Conservation (phyloP, 2,888 invertebrate genomes). For the Rhingia campestris region DNA sequence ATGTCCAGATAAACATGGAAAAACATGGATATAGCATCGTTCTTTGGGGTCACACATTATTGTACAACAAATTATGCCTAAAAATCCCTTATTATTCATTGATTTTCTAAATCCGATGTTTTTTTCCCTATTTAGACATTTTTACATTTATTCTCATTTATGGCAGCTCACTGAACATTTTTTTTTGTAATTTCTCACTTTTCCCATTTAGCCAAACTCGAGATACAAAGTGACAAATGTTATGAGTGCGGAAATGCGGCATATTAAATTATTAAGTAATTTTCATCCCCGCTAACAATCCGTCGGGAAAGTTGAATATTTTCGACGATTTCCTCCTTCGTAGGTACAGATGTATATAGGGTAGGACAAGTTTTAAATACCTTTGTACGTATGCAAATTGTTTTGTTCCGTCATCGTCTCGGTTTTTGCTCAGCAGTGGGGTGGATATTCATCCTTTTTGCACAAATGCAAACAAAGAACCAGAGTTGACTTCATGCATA, state of each 20-base stretch:
- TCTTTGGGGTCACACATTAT: no score
- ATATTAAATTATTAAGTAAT: conserved; percentile 62
- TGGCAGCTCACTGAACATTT: not conserved
- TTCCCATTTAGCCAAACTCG: not conserved
- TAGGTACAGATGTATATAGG: not conserved
- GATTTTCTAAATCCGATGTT: no score
- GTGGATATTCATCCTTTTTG: conserved; percentile 57
- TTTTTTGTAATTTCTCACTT: not conserved
- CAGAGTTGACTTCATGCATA: conserved; percentile 67
- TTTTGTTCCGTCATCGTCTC: conserved; percentile 56
- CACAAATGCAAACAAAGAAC: conserved; percentile 62
- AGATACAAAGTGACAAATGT: conserved; percentile 18
- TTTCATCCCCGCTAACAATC: conserved; percentile 44
- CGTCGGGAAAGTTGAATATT: conserved; percentile 37
- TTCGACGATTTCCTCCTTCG: not conserved
- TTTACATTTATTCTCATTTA: no score
- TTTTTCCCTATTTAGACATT: no score
- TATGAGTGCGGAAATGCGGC: conserved; percentile 43
- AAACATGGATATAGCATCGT: no score
- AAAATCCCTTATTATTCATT: no score
- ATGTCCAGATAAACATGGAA: no score
- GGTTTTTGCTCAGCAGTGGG: conserved; percentile 29
- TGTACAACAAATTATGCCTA: no score
- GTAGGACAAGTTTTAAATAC: conserved; percentile 52
- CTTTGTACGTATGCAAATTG: conserved; percentile 67